phyloP scores from a whole-genome alignment of 2,888 invertebrate genomes.

The Cheilosia impressa region DNA sequence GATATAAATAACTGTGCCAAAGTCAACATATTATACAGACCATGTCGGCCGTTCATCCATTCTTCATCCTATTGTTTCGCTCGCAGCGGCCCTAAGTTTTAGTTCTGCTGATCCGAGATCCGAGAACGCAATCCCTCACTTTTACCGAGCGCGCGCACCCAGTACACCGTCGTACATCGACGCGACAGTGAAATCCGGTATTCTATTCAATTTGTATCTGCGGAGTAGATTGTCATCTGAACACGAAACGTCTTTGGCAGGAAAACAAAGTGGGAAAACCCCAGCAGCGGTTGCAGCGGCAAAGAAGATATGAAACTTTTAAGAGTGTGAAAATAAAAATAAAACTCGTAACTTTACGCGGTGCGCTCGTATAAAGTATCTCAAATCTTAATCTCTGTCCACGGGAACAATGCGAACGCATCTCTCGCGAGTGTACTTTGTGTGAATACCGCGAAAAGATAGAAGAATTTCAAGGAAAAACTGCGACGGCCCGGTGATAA shows the following conservation, averaged over 20 bases:
- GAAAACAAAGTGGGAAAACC: constrained; percentile 46
- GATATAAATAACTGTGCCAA: constrained; percentile 68
- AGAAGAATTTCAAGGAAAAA: neutral
- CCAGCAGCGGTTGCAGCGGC: neutral
- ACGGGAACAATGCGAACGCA: constrained; percentile 56
- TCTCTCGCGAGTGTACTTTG: constrained; percentile 4
- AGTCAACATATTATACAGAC: constrained; percentile 61
- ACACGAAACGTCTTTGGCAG: constrained; percentile 27
- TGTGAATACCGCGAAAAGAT: constrained; percentile 17
- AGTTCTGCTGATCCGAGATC: constrained; percentile 35
- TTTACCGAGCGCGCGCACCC: constrained; percentile 35
- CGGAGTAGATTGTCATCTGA: constrained; percentile 24
- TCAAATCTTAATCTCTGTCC: neutral
- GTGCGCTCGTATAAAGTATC: constrained; percentile 7
- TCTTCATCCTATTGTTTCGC: constrained; percentile 63
- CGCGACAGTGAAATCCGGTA: constrained; percentile 22
- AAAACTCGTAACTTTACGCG: neutral
- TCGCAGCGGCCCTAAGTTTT: constrained; percentile 21
- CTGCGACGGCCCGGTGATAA: neutral
- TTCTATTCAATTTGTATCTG: constrained; percentile 49
- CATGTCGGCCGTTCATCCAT: constrained; percentile 60
- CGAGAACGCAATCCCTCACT: constrained; percentile 29
- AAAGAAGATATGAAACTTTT: constrained; percentile 45
- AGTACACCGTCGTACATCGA: neutral
- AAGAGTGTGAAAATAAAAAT: constrained; percentile 33